Conservation (phyloP, 2,113 vertebrate species). For the Dendropsophus ebraccatus region DNA sequence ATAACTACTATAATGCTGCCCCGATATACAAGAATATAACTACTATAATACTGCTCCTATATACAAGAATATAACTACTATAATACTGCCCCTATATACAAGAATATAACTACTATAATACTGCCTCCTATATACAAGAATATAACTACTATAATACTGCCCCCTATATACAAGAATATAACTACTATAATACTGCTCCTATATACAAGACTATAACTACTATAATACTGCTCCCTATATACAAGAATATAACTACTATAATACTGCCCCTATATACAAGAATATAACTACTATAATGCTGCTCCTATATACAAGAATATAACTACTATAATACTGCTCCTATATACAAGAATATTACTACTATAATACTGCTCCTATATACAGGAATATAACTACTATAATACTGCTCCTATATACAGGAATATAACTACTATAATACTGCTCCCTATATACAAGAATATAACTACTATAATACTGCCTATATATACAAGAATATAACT, state of each 20-base stretch:
- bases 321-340: slow-evolving; percentile 2
- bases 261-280: slow-evolving; percentile 8
- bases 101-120: slow-evolving; percentile 5
- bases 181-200: neutral
- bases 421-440: neutral
- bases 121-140: slow-evolving; percentile 2
- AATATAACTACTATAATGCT: neutral
- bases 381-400: neutral
- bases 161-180: slow-evolving; percentile 7
- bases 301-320: neutral
- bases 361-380: too few relatives aligned
- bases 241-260: slow-evolving; percentile 13
- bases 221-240: neutral
- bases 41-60: neutral
- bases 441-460: neutral
- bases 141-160: slow-evolving; percentile 16
- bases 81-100: neutral
- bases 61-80: neutral
- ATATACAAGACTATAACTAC: slow-evolving; percentile 11
- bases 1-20: slow-evolving; percentile 7
- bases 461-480: neutral
- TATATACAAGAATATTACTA: neutral
- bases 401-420: neutral
- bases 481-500: neutral
- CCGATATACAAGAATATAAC: slow-evolving; percentile 4